Base-by-base conservation (phyloP, 2,113 vertebrate genomes). In the Alethe diademata region DNA sequence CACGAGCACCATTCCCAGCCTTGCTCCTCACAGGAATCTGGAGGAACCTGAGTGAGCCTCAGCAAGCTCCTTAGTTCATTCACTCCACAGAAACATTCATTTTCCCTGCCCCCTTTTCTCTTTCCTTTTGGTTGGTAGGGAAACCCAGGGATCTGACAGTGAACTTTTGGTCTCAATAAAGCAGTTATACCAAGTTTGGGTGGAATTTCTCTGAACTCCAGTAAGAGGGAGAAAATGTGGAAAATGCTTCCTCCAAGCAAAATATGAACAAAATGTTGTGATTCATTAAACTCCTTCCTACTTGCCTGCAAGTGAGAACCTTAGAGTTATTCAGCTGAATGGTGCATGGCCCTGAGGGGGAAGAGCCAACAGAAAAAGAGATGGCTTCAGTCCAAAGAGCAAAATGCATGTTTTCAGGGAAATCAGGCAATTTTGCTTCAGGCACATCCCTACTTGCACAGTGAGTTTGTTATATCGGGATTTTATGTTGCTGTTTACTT, bases 401-500 rank as follows among this genome's bases (percentile, higher is more conserved):
- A 95, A 95, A 97, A 95, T 23, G 80, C 81, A 35, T 87, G 76
- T 97, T 97, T 97, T 97, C 90, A 94, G 92, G 95, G 97, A 97
- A 97, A 97, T 95, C 51, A 54, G 94, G 93, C 95, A 95, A 95
- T 89, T 89, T 92, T 93, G 90, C 96, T 96, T 10, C 36, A 96
- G 95, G 96, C 95, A 91, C 74, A 92, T 93, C 93, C 56, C 85
- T 73, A 0, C 79, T 78, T 61, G 58, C 74, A 96, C 91, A 95
- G 60, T 62, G 88, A 96, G 65, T 93, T 96, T 95, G 94, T 97
- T 97, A 94, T 85, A 76, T 42, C 14, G 12, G 78, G 76, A 80
- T 89, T 93, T 92, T 87, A 84, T 90, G 67, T 73, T 85, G 45
- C 81, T 94, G 78, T 94, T 97, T 97, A 36, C 79, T 93, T 96